A percentile compares a stretch with the other conserved stretches of the same genome.
These are phyloP conservation scores for Melanotaenia maccullochi DNA, from an alignment of 2,797 vertebrate species.

Conservation along the genomic window DNA sequence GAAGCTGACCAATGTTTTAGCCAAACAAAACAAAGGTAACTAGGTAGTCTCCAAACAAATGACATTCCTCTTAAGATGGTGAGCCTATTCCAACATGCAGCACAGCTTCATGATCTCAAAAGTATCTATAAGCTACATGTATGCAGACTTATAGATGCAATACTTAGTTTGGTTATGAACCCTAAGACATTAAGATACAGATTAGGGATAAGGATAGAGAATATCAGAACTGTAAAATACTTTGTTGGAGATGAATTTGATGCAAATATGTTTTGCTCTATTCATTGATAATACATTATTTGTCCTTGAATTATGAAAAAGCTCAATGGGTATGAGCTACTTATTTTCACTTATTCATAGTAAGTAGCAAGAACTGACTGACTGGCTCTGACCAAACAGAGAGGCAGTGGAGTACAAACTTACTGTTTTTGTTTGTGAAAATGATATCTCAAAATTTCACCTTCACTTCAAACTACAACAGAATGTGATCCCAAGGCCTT, in stretches of 20 bases:
- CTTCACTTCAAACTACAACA: slow-evolving; percentile 8
- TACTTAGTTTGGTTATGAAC: background rate
- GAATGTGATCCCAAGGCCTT: background rate
- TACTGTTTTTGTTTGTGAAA: background rate
- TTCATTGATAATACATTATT: background rate
- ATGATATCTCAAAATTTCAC: background rate
- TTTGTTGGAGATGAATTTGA: background rate
- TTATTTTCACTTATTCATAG: too few species aligned
- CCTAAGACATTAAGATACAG: background rate
- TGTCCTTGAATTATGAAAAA: background rate
- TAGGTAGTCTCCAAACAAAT: too few species aligned
- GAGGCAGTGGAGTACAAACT: background rate
- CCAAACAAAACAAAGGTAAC: background rate
- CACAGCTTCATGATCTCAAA: too few species aligned
- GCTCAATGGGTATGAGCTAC: background rate
- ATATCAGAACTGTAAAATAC: background rate
- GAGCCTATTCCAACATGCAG: too few species aligned
- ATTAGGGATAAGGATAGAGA: background rate
- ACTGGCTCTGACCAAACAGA: slow-evolving; percentile 18
- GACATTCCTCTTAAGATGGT: too few species aligned
- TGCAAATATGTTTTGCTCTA: background rate
- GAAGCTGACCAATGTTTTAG: background rate
- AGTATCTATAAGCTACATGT: too few species aligned
- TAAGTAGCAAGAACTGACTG: background rate
- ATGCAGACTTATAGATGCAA: background rate